Evolutionary conservation across 35 echinoderm and acorn worm genomes (phyloP).

Genomic region (Strongylocentrotus purpuratus): DNA sequence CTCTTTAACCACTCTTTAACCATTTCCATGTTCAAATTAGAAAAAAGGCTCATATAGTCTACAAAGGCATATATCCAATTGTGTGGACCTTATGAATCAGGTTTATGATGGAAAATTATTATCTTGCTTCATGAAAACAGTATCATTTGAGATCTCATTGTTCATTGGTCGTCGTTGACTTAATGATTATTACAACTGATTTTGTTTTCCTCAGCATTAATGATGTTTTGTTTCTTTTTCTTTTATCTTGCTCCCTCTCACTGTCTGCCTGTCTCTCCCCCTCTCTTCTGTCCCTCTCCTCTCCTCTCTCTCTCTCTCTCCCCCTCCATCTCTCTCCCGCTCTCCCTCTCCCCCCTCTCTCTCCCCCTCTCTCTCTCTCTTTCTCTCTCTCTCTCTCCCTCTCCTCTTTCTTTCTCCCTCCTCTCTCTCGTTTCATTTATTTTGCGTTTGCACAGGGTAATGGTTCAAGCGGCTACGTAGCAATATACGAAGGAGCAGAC

Average conservation of each 20-base stretch:
- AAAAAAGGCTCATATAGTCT: background rate
- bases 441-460: constrained; percentile 65
- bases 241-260: no score
- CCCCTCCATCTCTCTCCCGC: no score
- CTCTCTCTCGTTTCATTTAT: background rate
- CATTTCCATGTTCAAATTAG: background rate
- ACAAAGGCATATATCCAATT: background rate
- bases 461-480: constrained; percentile 70
- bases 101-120: background rate
- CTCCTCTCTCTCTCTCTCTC: background rate
- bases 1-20: background rate
- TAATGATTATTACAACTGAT: no score
- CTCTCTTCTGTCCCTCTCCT: background rate
- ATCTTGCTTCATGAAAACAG: background rate
- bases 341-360: background rate
- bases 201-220: no score
- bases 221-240: no score
- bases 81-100: background rate
- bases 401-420: background rate
- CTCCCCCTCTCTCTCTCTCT: background rate
- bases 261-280: background rate
- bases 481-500: constrained; percentile 81
- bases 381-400: background rate
- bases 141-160: background rate
- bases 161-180: no score